These are phyloP conservation scores for Aphidoletes aphidimyza DNA, from an alignment of 2,888 invertebrate species.

Conservation along the genomic window DNA sequence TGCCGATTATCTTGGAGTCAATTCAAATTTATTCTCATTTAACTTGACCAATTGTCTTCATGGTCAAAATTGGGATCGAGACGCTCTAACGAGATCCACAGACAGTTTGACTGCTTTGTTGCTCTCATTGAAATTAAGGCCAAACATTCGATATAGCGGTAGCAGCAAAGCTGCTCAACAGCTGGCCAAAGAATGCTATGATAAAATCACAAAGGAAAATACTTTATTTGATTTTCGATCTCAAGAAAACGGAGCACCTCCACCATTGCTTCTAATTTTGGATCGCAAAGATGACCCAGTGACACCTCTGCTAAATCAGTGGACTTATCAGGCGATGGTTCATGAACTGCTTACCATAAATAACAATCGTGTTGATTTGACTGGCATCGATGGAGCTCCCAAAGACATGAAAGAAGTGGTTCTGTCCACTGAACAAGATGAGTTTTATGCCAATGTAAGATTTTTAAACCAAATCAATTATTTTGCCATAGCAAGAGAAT, in stretches of 20 bases:
- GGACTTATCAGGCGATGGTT: constrained; percentile 99
- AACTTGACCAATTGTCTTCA: constrained; percentile 77
- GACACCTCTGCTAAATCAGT: constrained; percentile 94
- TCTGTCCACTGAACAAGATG: constrained; percentile 93
- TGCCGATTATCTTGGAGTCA: constrained; percentile 93
- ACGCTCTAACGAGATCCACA: constrained; percentile 80
- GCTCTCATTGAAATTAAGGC: constrained; percentile 90
- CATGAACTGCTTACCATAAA: constrained; percentile 94
- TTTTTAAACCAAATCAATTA: constrained; percentile 12
- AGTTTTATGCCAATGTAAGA: constrained; percentile 89
- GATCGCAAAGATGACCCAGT: constrained; percentile 96
- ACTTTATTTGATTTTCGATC: constrained; percentile 88
- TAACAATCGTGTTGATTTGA: constrained; percentile 93
- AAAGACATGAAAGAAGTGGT: constrained; percentile 94
- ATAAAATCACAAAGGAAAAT: constrained; percentile 88
- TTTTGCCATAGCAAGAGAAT: neutral
- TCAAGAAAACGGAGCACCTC: constrained; percentile 70
- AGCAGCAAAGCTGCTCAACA: constrained; percentile 86
- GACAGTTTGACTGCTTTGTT: constrained; percentile 88
- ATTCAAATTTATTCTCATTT: constrained; percentile 89
- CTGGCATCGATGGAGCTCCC: constrained; percentile 82
- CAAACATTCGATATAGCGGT: constrained; percentile 87
- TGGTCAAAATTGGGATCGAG: constrained; percentile 82
- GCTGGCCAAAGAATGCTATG: constrained; percentile 86
- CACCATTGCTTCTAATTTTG: constrained; percentile 86